These are phyloP conservation scores for Alauda arvensis DNA, from an alignment of 2,797 vertebrate species.

Conservation along the genomic window DNA sequence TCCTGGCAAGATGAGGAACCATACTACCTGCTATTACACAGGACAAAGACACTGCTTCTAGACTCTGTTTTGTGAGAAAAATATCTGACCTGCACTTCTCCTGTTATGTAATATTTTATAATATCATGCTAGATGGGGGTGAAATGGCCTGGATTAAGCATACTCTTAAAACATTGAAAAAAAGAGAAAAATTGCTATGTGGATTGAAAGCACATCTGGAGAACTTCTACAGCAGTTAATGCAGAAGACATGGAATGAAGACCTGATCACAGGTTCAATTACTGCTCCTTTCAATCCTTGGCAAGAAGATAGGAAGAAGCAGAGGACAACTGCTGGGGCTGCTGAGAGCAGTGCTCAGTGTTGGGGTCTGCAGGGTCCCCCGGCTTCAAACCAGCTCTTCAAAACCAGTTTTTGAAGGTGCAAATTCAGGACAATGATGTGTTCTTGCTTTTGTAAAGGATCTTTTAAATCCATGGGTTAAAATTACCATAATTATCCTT, in stretches of 20 bases:
- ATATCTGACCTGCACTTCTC: neutral
- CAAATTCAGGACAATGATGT: neutral
- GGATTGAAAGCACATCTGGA: neutral
- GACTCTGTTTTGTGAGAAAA: neutral
- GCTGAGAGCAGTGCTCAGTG: neutral
- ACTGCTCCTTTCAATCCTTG: neutral
- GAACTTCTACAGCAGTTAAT: neutral
- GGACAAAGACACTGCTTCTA: neutral
- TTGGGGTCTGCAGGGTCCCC: neutral
- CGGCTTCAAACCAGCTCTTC: neutral
- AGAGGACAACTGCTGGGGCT: neutral
- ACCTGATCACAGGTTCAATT: neutral
- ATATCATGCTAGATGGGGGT: neutral
- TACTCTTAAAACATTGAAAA: neutral
- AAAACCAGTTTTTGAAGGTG: neutral
- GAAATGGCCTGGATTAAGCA: neutral
- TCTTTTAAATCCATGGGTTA: neutral
- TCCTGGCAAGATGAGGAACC: neutral
- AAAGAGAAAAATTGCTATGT: neutral
- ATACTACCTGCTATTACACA: neutral
- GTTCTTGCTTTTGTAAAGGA: neutral
- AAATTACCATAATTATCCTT: neutral
- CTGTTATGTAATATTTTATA: neutral
- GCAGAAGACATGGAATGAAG: neutral
- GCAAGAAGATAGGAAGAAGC: neutral